phyloP scores from a whole-genome alignment of 1,140 invertebrate species.

The Drosophila bipectinata region DNA sequence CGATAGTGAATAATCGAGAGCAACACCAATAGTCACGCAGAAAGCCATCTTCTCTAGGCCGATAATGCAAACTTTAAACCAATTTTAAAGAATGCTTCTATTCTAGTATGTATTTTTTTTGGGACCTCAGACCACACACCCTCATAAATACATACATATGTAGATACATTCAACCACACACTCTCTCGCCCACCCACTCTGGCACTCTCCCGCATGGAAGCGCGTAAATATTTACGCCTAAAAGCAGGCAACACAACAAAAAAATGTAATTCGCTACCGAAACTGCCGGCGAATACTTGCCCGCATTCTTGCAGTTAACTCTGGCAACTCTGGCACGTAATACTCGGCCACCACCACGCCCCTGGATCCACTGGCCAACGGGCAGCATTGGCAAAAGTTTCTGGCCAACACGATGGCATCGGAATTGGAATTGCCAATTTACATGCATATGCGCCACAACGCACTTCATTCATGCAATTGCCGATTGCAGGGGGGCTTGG shows the following conservation, averaged over 20 bases:
- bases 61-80: no score
- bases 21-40: no score
- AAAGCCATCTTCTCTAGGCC: no score
- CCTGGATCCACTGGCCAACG: background rate
- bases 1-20: no score
- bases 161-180: background rate
- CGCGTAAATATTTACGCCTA: constrained; percentile 69
- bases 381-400: constrained; percentile 16
- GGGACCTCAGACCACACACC: no score
- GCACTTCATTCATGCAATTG: constrained; percentile 75
- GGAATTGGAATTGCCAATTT: constrained; percentile 75
- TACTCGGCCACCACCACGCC: background rate
- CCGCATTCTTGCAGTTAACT: constrained; percentile 18
- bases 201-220: constrained; percentile 3
- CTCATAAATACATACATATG: no score
- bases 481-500: constrained; percentile 15
- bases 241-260: constrained; percentile 50
- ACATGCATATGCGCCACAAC: constrained; percentile 74
- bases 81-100: no score
- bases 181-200: background rate
- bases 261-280: background rate
- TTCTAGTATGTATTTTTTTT: no score
- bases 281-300: constrained; percentile 2
- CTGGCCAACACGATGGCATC: constrained; percentile 41
- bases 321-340: constrained; percentile 40